Percentiles rank a stretch among this genome's conserved stretches.
Evolutionary conservation across 2,113 vertebrate genomes (phyloP).

Genomic region (Anas platyrhynchos): DNA sequence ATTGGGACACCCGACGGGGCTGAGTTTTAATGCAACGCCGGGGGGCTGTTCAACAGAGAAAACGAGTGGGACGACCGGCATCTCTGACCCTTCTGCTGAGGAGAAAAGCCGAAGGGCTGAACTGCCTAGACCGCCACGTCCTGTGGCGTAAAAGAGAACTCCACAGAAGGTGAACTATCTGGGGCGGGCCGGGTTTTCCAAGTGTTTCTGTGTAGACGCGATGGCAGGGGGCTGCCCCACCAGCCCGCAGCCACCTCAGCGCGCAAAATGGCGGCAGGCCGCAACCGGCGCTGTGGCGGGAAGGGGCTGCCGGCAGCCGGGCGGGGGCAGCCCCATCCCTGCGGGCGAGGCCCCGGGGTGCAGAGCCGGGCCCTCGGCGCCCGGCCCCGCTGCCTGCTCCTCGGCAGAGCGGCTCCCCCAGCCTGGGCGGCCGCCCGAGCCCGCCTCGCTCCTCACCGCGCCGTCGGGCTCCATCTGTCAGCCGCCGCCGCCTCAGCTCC

Average conservation of each 20-base stretch:
- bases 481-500: not conserved
- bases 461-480: slow-evolving; percentile 40
- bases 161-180: no score
- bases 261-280: not conserved
- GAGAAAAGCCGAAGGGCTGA: not conserved
- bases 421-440: no score
- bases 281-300: not conserved
- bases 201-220: not conserved
- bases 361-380: not conserved
- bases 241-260: not conserved
- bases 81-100: not conserved
- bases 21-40: not conserved
- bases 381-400: not conserved
- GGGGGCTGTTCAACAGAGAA: not conserved
- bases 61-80: not conserved
- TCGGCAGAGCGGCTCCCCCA: not conserved
- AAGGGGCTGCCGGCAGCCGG: not conserved
- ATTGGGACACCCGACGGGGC: no score
- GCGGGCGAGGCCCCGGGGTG: not conserved
- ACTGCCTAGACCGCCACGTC: not conserved
- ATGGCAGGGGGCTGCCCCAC: rapidly evolving
- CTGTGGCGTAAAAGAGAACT: not conserved
- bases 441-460: slow-evolving; percentile 24
- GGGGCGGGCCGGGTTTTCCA: no score
- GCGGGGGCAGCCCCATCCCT: not conserved